Evolutionary conservation across 1,140 invertebrate genomes (phyloP).

Genomic region (Atta texana): DNA sequence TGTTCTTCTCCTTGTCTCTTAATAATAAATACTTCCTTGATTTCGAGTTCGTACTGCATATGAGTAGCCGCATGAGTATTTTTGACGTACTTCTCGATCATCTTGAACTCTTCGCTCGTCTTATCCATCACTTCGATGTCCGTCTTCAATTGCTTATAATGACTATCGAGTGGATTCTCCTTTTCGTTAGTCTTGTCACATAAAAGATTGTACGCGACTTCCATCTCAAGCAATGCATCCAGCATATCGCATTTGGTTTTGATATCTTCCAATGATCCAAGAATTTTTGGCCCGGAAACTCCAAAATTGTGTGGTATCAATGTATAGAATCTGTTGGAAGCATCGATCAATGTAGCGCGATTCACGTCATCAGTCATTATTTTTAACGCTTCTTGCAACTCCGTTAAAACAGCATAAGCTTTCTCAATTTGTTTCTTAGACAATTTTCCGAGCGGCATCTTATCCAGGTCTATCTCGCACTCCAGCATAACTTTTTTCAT

Average conservation of each 20-base stretch:
- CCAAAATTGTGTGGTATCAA: conserved; percentile 98
- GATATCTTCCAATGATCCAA: conserved; percentile 92
- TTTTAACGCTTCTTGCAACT: conserved; percentile 90
- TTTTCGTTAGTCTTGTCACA: conserved; percentile 87
- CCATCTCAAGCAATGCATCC: conserved; percentile 96
- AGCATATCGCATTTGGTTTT: conserved; percentile 96
- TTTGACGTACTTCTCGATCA: conserved; percentile 92
- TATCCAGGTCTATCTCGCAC: conserved; percentile 98
- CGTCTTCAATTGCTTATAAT: conserved; percentile 96
- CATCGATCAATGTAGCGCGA: conserved; percentile 90
- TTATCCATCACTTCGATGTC: conserved; percentile 92
- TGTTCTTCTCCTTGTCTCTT: conserved; percentile 93
- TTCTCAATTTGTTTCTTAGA: conserved; percentile 96
- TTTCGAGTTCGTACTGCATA: conserved; percentile 90
- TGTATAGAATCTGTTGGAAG: conserved; percentile 97
- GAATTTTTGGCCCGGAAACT: conserved; percentile 92
- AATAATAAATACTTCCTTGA: conserved; percentile 93
- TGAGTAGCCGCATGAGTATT: conserved; percentile 97
- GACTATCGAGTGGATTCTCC: conserved; percentile 92
- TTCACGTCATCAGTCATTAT: conserved; percentile 82
- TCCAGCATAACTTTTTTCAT: conserved; percentile 98
- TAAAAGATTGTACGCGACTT: conserved; percentile 96
- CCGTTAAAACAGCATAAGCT: conserved; percentile 93
- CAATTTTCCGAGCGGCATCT: conserved; percentile 99
- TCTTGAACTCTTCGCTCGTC: conserved; percentile 90